Evolutionary conservation across 2,888 invertebrate species (phyloP), one percentile per base, ranked within the genome.

Genomic region (Eupeodes latifasciatus): DNA sequence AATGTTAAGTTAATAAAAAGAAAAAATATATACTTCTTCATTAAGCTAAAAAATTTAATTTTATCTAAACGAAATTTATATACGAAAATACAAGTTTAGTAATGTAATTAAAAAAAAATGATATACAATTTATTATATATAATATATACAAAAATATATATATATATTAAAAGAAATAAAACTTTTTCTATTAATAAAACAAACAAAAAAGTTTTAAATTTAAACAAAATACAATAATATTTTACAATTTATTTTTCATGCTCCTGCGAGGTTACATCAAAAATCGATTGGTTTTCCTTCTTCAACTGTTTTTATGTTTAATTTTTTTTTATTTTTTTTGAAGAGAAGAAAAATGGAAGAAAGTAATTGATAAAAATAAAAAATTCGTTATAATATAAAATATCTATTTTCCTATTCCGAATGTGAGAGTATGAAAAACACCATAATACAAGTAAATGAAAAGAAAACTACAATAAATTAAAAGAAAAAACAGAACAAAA

Each of bases 391-490:
- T 78, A 81, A 78, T 88, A 84, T 87, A 87, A 84, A 87, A 84
- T 85, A 88, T 88, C 80, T 88, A 88, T 88, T 88, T 88, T 88
- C 88, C 81, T 88, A 88, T 85, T 88, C 88, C 81, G 64, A 78
- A 81, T 75, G 81, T 81, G 81, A 82, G 86, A 88, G 81, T 88
- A 88, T 81, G 85, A 74, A 81, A 80, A 67, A 72, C 44, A 36
- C 64, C 51, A 71, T 57, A 57, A 64, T 55, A 72, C 76, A 72
- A 81, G 55, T 57, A 2, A 64, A 66, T 7, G 9, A 40, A 40
- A 40, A 61, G 14, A 59, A 53, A 79, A 79, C 67, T 75, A 80
- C 79, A 81, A 75, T 40, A 79, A 61, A 61, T 61, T 40, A n/a
- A 64, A 64, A 6, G 10, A 55, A 62, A 10, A 44, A n/a, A 64